phyloP scores from a whole-genome alignment of 2,113 vertebrate species.

The Corynorhinus townsendii region DNA sequence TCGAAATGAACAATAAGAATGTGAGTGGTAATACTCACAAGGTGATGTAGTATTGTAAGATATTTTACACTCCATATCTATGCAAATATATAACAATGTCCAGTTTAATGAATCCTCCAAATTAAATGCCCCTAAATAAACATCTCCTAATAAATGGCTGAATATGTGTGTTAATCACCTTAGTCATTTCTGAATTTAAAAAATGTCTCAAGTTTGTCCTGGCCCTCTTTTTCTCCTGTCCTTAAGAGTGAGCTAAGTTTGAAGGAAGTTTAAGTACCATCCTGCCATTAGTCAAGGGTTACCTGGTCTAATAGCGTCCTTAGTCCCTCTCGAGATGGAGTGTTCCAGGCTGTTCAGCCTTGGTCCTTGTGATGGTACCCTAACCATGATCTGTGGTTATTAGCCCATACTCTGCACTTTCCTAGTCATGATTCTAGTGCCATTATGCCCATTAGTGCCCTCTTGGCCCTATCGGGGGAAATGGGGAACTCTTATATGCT shows the following conservation, averaged over 20 bases:
- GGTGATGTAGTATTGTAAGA: neutral
- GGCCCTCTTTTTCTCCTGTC: neutral
- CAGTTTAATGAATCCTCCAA: neutral
- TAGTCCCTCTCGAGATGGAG: neutral
- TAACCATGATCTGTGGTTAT: neutral
- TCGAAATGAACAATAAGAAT: neutral
- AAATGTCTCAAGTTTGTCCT: neutral
- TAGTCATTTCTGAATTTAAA: neutral
- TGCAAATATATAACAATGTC: neutral
- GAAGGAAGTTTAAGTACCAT: neutral
- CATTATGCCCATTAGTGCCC: neutral
- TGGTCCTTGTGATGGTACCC: neutral
- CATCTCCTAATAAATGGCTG: neutral
- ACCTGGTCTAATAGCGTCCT: neutral
- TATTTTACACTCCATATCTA: neutral
- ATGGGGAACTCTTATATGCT: neutral
- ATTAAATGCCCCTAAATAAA: neutral
- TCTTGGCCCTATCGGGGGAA: neutral
- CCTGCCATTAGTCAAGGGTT: neutral
- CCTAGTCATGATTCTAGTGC: neutral
- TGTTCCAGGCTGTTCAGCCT: neutral
- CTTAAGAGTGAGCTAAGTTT: neutral
- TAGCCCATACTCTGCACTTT: neutral
- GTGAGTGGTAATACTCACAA: neutral
- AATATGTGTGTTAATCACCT: neutral